These are phyloP conservation scores for Tryphoninae sp. DNA, from an alignment of 2,888 invertebrate species.

Conservation along the genomic window DNA sequence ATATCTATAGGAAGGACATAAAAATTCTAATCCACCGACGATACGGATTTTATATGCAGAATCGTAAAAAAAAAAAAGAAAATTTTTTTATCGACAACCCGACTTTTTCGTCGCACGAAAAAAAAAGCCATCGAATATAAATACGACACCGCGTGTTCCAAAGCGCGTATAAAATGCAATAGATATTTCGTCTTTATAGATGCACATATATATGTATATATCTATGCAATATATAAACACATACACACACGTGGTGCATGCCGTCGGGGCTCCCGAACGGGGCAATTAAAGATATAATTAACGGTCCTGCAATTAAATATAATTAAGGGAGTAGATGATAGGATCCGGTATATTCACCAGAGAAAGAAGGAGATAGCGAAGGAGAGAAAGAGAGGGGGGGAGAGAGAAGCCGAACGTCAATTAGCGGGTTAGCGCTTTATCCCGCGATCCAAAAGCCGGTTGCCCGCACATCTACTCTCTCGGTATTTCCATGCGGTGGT, in stretches of 20 bases:
- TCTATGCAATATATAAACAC: background rate
- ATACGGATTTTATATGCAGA: slow-evolving; percentile 35
- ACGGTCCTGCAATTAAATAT: slow-evolving; percentile 74
- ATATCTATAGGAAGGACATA: slow-evolving; percentile 11
- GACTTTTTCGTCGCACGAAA: slow-evolving; percentile 35
- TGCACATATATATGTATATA: slow-evolving; percentile 2
- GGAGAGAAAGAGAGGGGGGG: slow-evolving; percentile 7
- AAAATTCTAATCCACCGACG: slow-evolving; percentile 29
- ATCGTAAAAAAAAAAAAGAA: slow-evolving; percentile 35
- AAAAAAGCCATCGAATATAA: slow-evolving; percentile 18
- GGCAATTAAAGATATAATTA: slow-evolving; percentile 73
- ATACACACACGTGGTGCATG: slow-evolving; percentile 48
- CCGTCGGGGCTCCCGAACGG: slow-evolving; percentile 60
- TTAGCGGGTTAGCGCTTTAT: slow-evolving; percentile 74
- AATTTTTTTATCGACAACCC: background rate
- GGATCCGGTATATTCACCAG: slow-evolving; percentile 40
- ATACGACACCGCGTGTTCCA: slow-evolving; percentile 44
- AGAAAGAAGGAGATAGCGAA: background rate
- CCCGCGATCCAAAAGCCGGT: slow-evolving; percentile 61
- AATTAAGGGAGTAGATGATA: slow-evolving; percentile 70
- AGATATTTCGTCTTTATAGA: background rate
- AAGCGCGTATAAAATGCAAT: slow-evolving; percentile 25
- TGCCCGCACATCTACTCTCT: slow-evolving; percentile 57
- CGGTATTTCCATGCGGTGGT: slow-evolving; percentile 45
- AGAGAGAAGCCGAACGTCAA: slow-evolving; percentile 68